Evolutionary conservation across 2,888 invertebrate genomes (phyloP), one percentile per base, ranked within the genome.

Genomic region (Drosophila anomelani): DNA sequence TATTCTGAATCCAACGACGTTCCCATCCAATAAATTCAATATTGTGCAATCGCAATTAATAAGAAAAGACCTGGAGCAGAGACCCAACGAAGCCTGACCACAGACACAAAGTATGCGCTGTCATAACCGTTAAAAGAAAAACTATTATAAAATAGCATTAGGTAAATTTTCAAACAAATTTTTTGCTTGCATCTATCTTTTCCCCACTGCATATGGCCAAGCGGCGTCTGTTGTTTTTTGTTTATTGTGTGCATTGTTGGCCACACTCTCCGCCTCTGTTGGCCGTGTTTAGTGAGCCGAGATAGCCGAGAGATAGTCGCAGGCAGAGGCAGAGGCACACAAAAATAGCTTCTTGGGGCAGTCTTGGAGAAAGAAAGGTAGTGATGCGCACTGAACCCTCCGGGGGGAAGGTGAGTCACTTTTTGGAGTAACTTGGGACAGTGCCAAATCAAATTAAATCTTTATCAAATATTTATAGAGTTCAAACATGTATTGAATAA

Each of bases 81-180:
- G 47, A 75, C n/a, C 34, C 72, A 80, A 55, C 69, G 68, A 68
- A 68, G 79, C 76, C 43, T 73, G 62, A 73, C 76, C 76, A 66
- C 55, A 80, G 49, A 62, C 23, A 62, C 51, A 62, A 62, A 66
- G 51, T 57, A 39, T 36, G 57, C 55, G 56, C 67, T 76, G 73
- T 75, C 80, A 83, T 84, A 84, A 86, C 64, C 79, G 69, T 78
- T 77, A 82, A 66, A 71, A 64, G 73, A 74, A 76, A 85, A 73
- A 49, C 85, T 75, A 74, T 85, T 85, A 80, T 85, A 83, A 81
- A 87, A 85, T 74, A 69, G 75, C 76, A 83, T 85, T 80, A 80
- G 67, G 69, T 75, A 75, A 85, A 87, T 81, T 81, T 82, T 68
- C 79, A 66, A 75, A 76, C 56, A 59, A 59, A 64, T 64, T 72